Percentiles rank a stretch among this genome's conserved stretches.
Evolutionary conservation across 2,888 invertebrate species (phyloP).

Genomic region (Tachina fera): DNA sequence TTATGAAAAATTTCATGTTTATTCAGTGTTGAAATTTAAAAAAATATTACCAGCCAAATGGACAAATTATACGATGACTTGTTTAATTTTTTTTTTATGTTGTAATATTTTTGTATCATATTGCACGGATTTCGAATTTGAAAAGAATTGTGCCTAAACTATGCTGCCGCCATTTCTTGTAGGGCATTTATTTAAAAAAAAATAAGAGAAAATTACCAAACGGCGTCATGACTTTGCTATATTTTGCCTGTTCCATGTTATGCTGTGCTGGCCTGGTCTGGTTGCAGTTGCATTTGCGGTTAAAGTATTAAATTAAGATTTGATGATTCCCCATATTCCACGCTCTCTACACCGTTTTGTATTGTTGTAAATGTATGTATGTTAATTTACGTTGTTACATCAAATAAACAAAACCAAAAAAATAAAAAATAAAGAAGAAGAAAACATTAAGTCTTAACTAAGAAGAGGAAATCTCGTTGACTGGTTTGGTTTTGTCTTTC

Average conservation of each 20-base stretch:
- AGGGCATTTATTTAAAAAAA: constrained; percentile 24
- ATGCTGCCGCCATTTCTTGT: background rate
- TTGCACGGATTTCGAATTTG: background rate
- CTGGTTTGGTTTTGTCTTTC: constrained; percentile 45
- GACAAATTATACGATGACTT: too few relatives aligned
- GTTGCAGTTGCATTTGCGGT: constrained; percentile 67
- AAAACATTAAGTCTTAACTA: constrained; percentile 44
- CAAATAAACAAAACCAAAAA: constrained; percentile 5
- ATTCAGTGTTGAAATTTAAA: too few relatives aligned
- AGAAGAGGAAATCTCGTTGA: constrained; percentile 47
- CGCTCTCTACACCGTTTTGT: constrained; percentile 28
- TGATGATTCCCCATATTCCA: constrained; percentile 46
- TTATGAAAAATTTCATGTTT: too few relatives aligned
- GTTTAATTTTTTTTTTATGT: background rate
- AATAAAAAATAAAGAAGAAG: background rate
- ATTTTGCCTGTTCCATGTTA: constrained; percentile 46
- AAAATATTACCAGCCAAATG: too few relatives aligned
- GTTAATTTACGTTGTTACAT: constrained; percentile 56
- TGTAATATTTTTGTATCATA: background rate
- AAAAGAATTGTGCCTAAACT: background rate
- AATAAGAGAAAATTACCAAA: constrained; percentile 28
- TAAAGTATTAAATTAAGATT: constrained; percentile 66
- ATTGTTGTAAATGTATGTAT: constrained; percentile 60
- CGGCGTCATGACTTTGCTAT: constrained; percentile 71
- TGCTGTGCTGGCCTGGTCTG: constrained; percentile 16